A percentile compares a stretch with the other conserved stretches of the same genome.
Conservation (phyloP, 2,113 vertebrate genomes). For the Xyliphius kryptos region DNA sequence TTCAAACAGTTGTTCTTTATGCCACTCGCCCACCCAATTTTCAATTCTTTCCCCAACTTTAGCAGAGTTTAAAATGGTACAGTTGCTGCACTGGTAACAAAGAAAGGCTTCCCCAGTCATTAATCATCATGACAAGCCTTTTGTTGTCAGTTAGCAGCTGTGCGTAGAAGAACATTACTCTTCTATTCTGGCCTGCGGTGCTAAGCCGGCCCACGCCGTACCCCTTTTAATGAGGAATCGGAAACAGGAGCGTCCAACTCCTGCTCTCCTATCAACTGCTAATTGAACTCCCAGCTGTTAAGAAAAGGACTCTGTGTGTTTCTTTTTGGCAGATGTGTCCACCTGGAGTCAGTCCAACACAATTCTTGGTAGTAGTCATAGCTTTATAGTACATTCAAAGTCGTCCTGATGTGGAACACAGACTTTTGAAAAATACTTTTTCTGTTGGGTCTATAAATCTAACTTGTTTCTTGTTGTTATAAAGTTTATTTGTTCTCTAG, state of each 20-base stretch:
- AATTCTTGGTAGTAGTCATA: slow-evolving; percentile 11
- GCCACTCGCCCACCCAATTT: background rate
- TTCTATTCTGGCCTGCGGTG: slow-evolving; percentile 48
- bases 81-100: slow-evolving; percentile 47
- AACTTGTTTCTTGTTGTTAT: too few species aligned
- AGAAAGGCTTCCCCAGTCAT: slow-evolving; percentile 55
- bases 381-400: slow-evolving; percentile 15
- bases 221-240: slow-evolving; percentile 42
- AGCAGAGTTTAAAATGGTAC: slow-evolving; percentile 47
- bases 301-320: slow-evolving; percentile 40
- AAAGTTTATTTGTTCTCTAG: too few species aligned
- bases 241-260: slow-evolving; percentile 41
- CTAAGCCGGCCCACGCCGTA: slow-evolving; percentile 20
- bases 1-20: slow-evolving; percentile 1
- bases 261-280: slow-evolving; percentile 41
- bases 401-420: too few species aligned
- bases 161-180: slow-evolving; percentile 56
- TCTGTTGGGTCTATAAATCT: too few species aligned
- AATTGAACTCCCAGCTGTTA: slow-evolving; percentile 46
- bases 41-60: slow-evolving; percentile 22
- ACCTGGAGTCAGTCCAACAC: slow-evolving; percentile 30
- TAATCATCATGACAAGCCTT: slow-evolving; percentile 66
- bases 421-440: too few species aligned
- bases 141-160: slow-evolving; percentile 66
- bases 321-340: slow-evolving; percentile 31